Conservation (phyloP, 2,113 vertebrate genomes). For the Phylloscopus trochiloides region DNA sequence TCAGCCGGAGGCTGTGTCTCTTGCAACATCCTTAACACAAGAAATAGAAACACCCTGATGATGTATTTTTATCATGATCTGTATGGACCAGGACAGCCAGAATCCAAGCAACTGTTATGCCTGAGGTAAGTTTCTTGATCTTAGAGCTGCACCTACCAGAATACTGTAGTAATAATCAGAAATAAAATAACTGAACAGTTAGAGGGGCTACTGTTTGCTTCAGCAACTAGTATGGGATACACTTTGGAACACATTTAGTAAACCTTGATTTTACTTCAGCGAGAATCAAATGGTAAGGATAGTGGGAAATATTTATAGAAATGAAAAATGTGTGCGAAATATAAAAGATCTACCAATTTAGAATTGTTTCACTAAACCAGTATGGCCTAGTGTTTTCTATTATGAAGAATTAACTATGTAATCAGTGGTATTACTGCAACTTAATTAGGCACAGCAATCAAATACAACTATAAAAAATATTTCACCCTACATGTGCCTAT, state of each 20-base stretch:
- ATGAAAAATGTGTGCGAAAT: background rate
- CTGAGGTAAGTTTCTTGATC: background rate
- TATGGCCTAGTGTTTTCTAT: background rate
- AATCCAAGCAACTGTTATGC: background rate
- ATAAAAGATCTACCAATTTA: background rate
- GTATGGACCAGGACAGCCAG: background rate
- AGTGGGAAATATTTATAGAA: background rate
- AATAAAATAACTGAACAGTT: background rate
- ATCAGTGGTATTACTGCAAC: background rate
- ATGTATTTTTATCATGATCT: background rate
- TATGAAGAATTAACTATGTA: background rate
- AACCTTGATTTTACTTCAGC: background rate
- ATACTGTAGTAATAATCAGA: background rate
- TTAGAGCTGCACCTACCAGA: background rate
- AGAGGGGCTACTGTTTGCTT: background rate
- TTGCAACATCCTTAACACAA: background rate
- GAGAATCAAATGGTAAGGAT: background rate
- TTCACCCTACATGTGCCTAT: background rate
- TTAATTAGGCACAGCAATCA: background rate
- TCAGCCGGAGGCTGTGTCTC: fast-evolving
- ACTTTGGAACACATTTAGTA: background rate
- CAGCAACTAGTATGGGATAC: background rate
- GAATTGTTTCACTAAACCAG: background rate
- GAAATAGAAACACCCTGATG: background rate
- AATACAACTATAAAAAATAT: background rate